phyloP scores from a whole-genome alignment of 2,113 vertebrate genomes.

The Plotosus lineatus region DNA sequence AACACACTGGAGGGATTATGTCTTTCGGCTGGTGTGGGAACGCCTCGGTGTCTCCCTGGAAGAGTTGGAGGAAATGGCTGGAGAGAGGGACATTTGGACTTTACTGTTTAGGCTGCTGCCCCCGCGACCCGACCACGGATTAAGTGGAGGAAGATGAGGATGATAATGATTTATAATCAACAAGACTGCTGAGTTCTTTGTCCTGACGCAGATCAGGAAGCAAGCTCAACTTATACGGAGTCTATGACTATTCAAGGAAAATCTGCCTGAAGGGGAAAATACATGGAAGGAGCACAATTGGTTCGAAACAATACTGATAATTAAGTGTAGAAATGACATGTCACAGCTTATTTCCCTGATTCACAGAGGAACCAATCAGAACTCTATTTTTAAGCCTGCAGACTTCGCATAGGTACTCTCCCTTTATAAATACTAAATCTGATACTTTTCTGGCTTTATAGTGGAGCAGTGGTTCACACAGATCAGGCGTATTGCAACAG shows the following conservation, averaged over 20 bases:
- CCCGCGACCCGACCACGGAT: too few species aligned
- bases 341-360: slow-evolving; percentile 3
- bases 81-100: too few species aligned
- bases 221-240: slow-evolving; percentile 8
- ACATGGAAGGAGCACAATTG: neutral
- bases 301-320: slow-evolving; percentile 25
- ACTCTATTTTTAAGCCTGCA: neutral
- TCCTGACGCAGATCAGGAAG: slow-evolving; percentile 42
- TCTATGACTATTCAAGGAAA: slow-evolving; percentile 46
- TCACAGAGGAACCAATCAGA: neutral
- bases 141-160: too few species aligned
- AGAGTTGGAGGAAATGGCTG: too few species aligned
- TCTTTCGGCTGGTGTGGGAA: too few species aligned
- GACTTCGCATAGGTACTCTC: neutral
- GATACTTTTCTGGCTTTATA: neutral
- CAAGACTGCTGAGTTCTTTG: slow-evolving; percentile 43
- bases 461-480: slow-evolving; percentile 16
- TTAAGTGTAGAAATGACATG: neutral
- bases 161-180: slow-evolving; percentile 47
- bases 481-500: slow-evolving; percentile 12
- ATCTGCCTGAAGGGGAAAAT: slow-evolving; percentile 7
- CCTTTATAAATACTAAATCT: neutral
- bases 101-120: too few species aligned
- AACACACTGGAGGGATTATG: too few species aligned
- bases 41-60: too few species aligned